Conservation (phyloP, 2,113 vertebrate genomes). For the Urocolius indicus region DNA sequence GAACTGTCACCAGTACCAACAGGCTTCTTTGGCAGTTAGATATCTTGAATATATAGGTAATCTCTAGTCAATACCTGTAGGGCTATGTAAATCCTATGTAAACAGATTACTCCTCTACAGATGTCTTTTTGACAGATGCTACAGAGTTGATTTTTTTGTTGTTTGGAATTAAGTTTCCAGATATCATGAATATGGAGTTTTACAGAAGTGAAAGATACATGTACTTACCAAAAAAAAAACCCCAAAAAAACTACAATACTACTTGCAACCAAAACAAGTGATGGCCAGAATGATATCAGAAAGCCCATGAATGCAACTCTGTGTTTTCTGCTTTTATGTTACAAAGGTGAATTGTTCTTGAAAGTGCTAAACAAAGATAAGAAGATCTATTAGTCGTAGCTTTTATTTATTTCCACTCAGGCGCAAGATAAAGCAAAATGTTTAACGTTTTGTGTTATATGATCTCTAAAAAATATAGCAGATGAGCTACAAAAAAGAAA, state of each 20-base stretch:
- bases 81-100: background rate
- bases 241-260: too few relatives aligned
- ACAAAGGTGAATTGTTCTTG: background rate
- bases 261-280: background rate
- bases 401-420: background rate
- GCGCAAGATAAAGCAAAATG: background rate
- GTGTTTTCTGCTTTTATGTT: background rate
- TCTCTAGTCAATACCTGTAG: background rate
- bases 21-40: background rate
- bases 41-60: background rate
- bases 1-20: background rate
- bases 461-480: background rate
- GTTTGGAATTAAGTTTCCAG: background rate
- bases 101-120: background rate
- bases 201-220: background rate
- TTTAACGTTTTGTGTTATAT: background rate
- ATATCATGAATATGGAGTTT: background rate
- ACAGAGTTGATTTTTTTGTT: background rate
- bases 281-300: background rate
- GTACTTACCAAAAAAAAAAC: background rate
- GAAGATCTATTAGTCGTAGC: background rate
- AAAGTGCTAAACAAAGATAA: background rate
- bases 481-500: background rate
- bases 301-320: accelerated
- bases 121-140: background rate